A percentile compares a stretch with the other conserved stretches of the same genome.
These are phyloP conservation scores for Frieseomelitta varia DNA, from an alignment of 1,140 invertebrate species.

Conservation along the genomic window DNA sequence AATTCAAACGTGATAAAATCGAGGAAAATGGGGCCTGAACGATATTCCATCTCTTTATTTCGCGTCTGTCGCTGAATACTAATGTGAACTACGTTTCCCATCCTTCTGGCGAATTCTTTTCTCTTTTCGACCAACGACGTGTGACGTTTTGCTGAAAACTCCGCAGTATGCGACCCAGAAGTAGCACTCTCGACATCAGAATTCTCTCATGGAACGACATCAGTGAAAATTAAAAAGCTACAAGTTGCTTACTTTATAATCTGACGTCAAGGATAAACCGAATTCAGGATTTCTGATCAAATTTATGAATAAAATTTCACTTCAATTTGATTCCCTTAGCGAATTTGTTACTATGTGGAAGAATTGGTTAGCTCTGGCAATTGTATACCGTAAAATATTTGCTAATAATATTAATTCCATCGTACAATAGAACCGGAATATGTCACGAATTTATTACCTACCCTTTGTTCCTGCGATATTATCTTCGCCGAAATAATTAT, in stretches of 20 bases:
- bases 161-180: too few relatives aligned
- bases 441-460: background rate
- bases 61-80: background rate
- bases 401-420: background rate
- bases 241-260: background rate
- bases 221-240: background rate
- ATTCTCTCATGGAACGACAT: background rate
- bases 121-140: background rate
- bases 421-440: background rate
- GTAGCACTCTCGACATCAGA: background rate
- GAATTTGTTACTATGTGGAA: background rate
- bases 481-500: background rate
- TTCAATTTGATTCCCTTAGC: too few relatives aligned
- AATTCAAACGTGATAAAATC: constrained; percentile 1
- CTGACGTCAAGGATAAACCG: too few relatives aligned
- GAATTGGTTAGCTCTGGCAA: background rate
- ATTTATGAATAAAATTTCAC: background rate
- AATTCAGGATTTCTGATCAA: background rate
- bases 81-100: background rate
- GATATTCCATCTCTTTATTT: background rate
- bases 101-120: background rate
- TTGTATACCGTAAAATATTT: background rate
- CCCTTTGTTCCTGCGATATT: background rate
- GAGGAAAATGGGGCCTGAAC: background rate
- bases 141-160: background rate